These are phyloP conservation scores for Lophius americanus DNA, from an alignment of 2,797 vertebrate species.

Conservation along the genomic window DNA sequence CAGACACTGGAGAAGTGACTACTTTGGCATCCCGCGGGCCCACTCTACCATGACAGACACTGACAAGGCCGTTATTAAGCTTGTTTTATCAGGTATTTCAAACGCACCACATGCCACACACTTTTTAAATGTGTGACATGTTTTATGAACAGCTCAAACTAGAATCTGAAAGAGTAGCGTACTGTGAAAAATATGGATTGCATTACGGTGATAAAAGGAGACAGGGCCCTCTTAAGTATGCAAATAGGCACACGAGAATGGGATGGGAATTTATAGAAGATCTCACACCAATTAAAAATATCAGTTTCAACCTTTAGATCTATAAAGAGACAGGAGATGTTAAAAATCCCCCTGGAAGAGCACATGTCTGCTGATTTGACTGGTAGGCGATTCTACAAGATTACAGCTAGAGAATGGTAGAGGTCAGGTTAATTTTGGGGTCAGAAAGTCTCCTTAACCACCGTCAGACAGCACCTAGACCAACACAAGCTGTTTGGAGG, in stretches of 20 bases:
- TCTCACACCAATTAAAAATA: no score
- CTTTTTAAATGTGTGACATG: conserved; percentile 26
- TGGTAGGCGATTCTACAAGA: no score
- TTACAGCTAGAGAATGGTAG: no score
- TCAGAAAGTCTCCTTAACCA: no score
- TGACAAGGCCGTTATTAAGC: conserved; percentile 30
- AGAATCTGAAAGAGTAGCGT: conserved; percentile 22
- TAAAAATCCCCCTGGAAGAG: no score
- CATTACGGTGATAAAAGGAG: conserved; percentile 51
- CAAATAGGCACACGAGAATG: conserved; percentile 28
- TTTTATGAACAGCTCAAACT: conserved; percentile 44
- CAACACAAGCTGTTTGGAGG: no score
- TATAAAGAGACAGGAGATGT: no score
- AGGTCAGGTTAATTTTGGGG: no score
- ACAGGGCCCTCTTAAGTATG: conserved; percentile 46
- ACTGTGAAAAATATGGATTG: conserved; percentile 32
- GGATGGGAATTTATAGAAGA: conserved; percentile 1
- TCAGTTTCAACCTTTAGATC: no score
- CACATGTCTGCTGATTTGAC: no score
- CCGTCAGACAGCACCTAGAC: no score
- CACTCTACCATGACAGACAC: conserved; percentile 22
- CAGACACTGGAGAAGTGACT: conserved; percentile 23
- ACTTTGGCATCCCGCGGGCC: conserved; percentile 11
- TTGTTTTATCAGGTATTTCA: conserved; percentile 21
- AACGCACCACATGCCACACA: conserved; percentile 19